These are phyloP conservation scores for Caenorhabditis sinica DNA, from an alignment of 2,888 invertebrate genomes.

Conservation along the genomic window DNA sequence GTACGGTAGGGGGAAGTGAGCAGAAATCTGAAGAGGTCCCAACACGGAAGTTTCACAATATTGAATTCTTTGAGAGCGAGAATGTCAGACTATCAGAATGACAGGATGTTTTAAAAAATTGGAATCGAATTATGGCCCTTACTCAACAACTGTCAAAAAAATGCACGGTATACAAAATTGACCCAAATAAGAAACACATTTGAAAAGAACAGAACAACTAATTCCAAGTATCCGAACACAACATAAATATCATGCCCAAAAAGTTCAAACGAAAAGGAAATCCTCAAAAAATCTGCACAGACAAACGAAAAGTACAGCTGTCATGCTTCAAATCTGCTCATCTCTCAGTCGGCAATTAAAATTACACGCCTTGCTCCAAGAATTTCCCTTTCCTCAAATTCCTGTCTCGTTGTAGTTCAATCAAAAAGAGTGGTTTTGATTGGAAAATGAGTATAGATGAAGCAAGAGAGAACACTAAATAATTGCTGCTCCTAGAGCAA, in stretches of 20 bases:
- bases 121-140: too few species aligned
- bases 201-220: too few species aligned
- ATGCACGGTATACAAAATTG: too few species aligned
- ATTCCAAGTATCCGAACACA: too few species aligned
- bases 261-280: neutral
- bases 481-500: slow-evolving; percentile 1
- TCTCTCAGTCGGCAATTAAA: slow-evolving; percentile 15
- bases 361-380: slow-evolving; percentile 24
- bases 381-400: neutral
- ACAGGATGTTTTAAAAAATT: too few species aligned
- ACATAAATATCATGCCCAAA: neutral
- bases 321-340: slow-evolving; percentile 9
- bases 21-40: neutral
- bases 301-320: slow-evolving; percentile 50
- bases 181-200: too few species aligned
- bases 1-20: neutral
- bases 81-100: too few species aligned
- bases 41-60: too few species aligned
- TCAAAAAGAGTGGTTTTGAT: slow-evolving; percentile 8
- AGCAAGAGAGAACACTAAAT: slow-evolving; percentile 7
- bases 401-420: slow-evolving; percentile 1
- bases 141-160: too few species aligned
- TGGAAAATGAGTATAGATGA: neutral
- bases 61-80: too few species aligned
- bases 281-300: neutral